These are phyloP conservation scores for Mergus octosetaceus DNA, from an alignment of 2,797 vertebrate species.

Conservation along the genomic window DNA sequence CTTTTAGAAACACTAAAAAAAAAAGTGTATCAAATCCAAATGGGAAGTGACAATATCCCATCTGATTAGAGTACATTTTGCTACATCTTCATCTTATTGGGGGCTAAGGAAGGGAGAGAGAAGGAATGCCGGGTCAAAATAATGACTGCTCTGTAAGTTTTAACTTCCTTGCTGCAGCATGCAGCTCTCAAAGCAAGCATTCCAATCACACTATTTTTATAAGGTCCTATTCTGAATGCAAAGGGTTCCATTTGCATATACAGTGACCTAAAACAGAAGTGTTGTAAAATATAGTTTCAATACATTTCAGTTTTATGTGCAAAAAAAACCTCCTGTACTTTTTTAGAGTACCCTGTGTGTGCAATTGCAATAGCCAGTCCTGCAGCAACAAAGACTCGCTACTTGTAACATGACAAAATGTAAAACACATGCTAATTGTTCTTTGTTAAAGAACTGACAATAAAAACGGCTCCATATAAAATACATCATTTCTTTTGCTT, in stretches of 20 bases:
- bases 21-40: constrained; percentile 31
- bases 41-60: constrained; percentile 15
- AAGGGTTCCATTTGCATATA: background rate
- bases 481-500: constrained; percentile 44
- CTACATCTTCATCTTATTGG: background rate
- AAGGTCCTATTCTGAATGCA: background rate
- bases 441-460: constrained; percentile 50
- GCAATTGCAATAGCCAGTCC: constrained; percentile 17
- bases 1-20: constrained; percentile 44
- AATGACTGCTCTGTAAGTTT: background rate
- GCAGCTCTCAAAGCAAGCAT: background rate
- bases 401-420: constrained; percentile 22
- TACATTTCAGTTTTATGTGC: constrained; percentile 25
- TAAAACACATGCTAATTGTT: background rate
- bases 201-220: background rate
- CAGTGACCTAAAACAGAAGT: background rate
- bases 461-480: constrained; percentile 57
- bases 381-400: constrained; percentile 24
- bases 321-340: constrained; percentile 23
- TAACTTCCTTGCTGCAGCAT: background rate
- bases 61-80: constrained; percentile 12
- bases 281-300: constrained; percentile 30
- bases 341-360: constrained; percentile 35
- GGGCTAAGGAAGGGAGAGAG: background rate
- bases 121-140: background rate